These are phyloP conservation scores for Zaprionus obscuricornis DNA, from an alignment of 2,888 invertebrate genomes.

Conservation along the genomic window DNA sequence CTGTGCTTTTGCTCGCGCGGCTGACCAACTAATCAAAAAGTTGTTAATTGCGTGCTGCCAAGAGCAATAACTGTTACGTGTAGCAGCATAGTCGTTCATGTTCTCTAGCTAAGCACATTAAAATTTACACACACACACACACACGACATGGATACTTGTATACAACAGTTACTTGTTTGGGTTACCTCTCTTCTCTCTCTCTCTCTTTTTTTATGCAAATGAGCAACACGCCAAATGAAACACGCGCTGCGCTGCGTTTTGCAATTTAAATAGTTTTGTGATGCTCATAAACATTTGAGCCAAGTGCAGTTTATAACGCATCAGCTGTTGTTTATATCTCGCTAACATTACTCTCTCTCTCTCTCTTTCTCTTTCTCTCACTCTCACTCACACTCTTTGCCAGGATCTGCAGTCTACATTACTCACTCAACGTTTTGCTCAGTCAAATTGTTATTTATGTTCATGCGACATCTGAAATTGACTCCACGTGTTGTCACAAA, in stretches of 20 bases:
- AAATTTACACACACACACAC: background rate
- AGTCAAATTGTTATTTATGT: constrained; percentile 73
- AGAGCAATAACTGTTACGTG: constrained; percentile 40
- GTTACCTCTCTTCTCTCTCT: constrained; percentile 7
- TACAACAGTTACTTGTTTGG: constrained; percentile 5
- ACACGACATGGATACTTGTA: background rate
- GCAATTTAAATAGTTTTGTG: constrained; percentile 52
- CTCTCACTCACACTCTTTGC: background rate
- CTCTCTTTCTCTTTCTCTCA: background rate
- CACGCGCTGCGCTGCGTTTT: too few species aligned
- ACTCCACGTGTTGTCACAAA: constrained; percentile 58
- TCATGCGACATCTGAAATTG: constrained; percentile 65
- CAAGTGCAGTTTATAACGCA: constrained; percentile 58
- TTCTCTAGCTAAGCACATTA: background rate
- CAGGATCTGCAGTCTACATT: background rate
- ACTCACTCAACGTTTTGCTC: constrained; percentile 45
- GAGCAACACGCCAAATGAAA: constrained; percentile 25
- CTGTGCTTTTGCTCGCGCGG: constrained; percentile 58
- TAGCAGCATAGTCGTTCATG: background rate
- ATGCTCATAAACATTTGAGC: constrained; percentile 46
- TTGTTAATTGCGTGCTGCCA: constrained; percentile 67
- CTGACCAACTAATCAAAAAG: constrained; percentile 72
- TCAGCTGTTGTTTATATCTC: constrained; percentile 53
- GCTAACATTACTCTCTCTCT: background rate
- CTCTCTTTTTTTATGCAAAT: constrained; percentile 39